Conservation (phyloP, 2,797 vertebrate genomes). For the Halcyon badia region DNA sequence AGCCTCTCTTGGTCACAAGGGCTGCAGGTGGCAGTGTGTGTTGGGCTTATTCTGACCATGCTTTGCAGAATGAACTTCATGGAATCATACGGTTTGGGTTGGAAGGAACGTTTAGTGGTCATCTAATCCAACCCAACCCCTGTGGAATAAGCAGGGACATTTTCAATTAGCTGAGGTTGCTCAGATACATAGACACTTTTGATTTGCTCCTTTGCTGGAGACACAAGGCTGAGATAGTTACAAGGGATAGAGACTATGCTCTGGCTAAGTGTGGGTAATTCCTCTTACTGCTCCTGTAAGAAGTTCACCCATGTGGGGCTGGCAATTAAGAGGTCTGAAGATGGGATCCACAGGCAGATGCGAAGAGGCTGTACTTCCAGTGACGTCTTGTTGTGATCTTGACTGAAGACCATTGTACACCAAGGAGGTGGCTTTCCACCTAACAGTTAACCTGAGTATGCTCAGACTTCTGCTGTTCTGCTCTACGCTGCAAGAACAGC, state of each 20-base stretch:
- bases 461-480: background rate
- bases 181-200: background rate
- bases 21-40: no score
- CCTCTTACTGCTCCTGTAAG: background rate
- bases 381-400: background rate
- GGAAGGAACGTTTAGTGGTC: background rate
- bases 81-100: background rate
- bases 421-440: background rate
- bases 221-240: background rate
- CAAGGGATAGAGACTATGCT: background rate
- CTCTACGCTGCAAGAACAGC: background rate
- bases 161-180: background rate
- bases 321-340: background rate
- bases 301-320: background rate
- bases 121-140: background rate
- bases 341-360: background rate
- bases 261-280: background rate
- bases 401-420: background rate
- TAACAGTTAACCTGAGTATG: no score
- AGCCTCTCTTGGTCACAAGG: background rate
- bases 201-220: background rate
- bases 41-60: background rate
- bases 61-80: background rate
- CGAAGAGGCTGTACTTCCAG: background rate
- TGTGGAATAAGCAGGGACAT: background rate